Evolutionary conservation across 2,113 vertebrate genomes (phyloP), one percentile per base, ranked within the genome.

Genomic region (Notothenia coriiceps): DNA sequence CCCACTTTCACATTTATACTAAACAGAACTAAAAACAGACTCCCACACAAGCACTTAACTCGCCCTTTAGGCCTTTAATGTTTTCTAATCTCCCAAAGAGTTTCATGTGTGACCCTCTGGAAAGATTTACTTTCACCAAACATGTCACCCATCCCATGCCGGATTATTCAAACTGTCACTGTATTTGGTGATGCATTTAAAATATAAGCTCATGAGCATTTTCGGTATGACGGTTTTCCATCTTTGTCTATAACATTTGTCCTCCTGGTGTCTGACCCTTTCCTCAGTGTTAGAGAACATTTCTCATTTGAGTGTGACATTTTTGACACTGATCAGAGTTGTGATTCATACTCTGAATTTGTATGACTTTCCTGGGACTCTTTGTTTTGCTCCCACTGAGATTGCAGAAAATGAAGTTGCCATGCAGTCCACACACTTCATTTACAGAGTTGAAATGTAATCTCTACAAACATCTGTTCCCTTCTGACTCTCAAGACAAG

Each of bases 401-500:
- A 60, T 57, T 4, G 51, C 13, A 33, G 10, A 52, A 93, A 29
- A 92, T 93, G 89, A 91, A 95, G 95, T 96, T 95, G 91, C 89
- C 88, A 96, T 96, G 95, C 96, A 94, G 95, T 94, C 90, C 90
- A 92, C 92, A 94, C 94, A 94, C 94, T 96, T 96, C 93, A 96
- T 97, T 95, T 96, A 96, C 95, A 95, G 43, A 69, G 81, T n/a
- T 33, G 52, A 95, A 94, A 96, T 93, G 95, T 95, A 96, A 96
- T 97, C 95, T 96, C 95, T 95, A 93, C 94, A 95, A 96, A 97
- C 96, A 96, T 96, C 96, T 97, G 96, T 96, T 97, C 95, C 94
- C 95, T 96, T 96, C 91, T 95, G 95, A 95, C 94, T 95, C 94
- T 94, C 94, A 94, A 96, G 96, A 94, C 94, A 95, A 96, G 93